These are phyloP conservation scores for Chloroceryle inda DNA, from an alignment of 2,797 vertebrate genomes.

Conservation along the genomic window DNA sequence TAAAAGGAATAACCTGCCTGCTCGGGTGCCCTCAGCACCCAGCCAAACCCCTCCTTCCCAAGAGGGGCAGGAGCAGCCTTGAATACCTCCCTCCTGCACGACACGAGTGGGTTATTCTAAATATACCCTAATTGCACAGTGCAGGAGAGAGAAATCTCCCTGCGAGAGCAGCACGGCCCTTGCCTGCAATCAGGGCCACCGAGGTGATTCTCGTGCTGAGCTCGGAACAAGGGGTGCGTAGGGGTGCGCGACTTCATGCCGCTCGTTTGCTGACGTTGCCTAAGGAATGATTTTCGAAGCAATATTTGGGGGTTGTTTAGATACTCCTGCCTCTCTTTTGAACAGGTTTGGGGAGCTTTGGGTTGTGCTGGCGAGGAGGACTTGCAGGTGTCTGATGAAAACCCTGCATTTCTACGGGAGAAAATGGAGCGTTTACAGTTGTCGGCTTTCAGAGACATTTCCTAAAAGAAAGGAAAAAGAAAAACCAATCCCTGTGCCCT, in stretches of 20 bases:
- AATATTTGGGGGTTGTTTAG: not conserved
- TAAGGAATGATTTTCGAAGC: not conserved
- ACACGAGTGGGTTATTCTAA: not conserved
- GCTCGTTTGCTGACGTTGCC: too few species aligned
- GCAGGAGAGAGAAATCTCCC: not conserved
- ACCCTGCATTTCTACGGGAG: not conserved
- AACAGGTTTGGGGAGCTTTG: not conserved
- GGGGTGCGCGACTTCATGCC: not conserved
- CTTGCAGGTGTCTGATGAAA: not conserved
- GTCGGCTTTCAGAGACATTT: not conserved
- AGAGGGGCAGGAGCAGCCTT: not conserved
- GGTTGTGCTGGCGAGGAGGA: fast-evolving
- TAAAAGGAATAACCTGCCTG: not conserved
- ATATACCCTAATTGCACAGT: not conserved
- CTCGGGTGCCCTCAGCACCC: not conserved
- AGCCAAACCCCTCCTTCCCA: not conserved
- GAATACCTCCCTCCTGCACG: not conserved
- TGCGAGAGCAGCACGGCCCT: fast-evolving
- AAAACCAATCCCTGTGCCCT: not conserved
- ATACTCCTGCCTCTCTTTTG: not conserved
- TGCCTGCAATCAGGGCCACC: not conserved
- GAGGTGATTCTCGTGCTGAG: not conserved
- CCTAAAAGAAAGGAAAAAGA: not conserved
- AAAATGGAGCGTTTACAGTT: not conserved
- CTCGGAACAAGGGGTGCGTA: fast-evolving